phyloP scores from a whole-genome alignment of 2,797 vertebrate species.

The Loriculus beryllinus region DNA sequence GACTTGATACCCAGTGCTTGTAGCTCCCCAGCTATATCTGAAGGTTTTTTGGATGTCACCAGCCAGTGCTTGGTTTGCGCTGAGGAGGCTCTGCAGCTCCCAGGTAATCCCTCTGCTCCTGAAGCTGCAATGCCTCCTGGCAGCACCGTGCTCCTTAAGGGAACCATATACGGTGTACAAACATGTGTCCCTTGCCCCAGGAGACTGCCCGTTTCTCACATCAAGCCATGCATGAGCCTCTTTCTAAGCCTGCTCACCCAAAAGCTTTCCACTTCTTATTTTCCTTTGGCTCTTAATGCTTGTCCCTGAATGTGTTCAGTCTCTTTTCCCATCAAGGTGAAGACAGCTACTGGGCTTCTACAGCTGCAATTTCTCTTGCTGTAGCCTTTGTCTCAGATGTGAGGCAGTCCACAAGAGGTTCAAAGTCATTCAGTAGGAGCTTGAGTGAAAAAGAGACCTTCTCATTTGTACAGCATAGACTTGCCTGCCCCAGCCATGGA shows the following conservation, averaged over 20 bases:
- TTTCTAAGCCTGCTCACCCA: background rate
- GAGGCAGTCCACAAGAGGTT: background rate
- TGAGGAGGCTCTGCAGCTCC: background rate
- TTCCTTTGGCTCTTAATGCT: background rate
- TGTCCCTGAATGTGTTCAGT: background rate
- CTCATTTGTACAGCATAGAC: background rate
- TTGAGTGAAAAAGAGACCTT: background rate
- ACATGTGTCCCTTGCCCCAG: background rate
- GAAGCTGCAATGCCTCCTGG: background rate
- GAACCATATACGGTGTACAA: accelerated
- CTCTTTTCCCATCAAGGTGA: background rate
- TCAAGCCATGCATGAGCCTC: background rate
- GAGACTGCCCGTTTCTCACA: background rate
- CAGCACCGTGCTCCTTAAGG: background rate
- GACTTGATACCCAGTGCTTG: no score
- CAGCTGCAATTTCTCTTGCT: background rate
- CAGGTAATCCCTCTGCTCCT: background rate
- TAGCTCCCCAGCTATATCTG: background rate
- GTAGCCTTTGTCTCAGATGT: background rate
- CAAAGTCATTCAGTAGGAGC: background rate
- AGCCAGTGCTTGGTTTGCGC: background rate
- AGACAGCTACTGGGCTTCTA: background rate
- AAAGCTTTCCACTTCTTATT: background rate
- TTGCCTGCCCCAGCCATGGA: background rate
- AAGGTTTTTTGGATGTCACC: accelerated